These are phyloP conservation scores for Erannis defoliaria DNA, from an alignment of 2,888 invertebrate genomes.

Conservation along the genomic window DNA sequence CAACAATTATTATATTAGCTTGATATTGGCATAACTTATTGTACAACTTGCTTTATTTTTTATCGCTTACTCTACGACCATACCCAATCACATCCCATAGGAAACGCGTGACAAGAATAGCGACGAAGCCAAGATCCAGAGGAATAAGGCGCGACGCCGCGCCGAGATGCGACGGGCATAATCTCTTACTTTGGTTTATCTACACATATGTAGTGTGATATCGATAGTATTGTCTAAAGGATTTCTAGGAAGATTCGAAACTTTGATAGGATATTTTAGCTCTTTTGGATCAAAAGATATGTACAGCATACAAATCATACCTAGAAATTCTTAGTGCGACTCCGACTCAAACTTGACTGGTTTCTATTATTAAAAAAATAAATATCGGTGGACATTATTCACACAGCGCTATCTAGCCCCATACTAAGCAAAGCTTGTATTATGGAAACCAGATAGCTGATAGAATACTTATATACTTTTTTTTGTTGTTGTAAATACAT, in stretches of 20 bases:
- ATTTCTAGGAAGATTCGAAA: slow-evolving; percentile 52
- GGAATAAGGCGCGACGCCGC: slow-evolving; percentile 68
- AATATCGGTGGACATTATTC: too few relatives aligned
- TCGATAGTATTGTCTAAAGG: slow-evolving; percentile 58
- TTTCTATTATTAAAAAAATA: too few relatives aligned
- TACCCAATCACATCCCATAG: slow-evolving; percentile 70
- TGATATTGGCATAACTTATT: background rate
- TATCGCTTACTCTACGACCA: slow-evolving; percentile 15
- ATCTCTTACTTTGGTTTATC: slow-evolving; percentile 62
- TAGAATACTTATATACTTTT: too few relatives aligned
- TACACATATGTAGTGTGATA: slow-evolving; percentile 58
- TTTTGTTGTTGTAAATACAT: too few relatives aligned
- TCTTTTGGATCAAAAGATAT: background rate
- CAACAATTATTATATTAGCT: too few relatives aligned
- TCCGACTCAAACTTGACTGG: too few relatives aligned
- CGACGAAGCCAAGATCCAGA: slow-evolving; percentile 59
- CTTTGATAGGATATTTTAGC: slow-evolving; percentile 48
- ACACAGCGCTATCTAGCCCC: too few relatives aligned
- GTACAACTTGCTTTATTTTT: background rate
- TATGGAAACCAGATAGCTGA: too few relatives aligned
- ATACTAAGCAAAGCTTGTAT: too few relatives aligned
- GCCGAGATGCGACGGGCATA: slow-evolving; percentile 71
- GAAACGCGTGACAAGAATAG: slow-evolving; percentile 78
- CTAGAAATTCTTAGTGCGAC: background rate
- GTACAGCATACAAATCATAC: background rate